These are phyloP conservation scores for Anolis carolinensis DNA, from an alignment of 2,113 vertebrate genomes.

Conservation along the genomic window DNA sequence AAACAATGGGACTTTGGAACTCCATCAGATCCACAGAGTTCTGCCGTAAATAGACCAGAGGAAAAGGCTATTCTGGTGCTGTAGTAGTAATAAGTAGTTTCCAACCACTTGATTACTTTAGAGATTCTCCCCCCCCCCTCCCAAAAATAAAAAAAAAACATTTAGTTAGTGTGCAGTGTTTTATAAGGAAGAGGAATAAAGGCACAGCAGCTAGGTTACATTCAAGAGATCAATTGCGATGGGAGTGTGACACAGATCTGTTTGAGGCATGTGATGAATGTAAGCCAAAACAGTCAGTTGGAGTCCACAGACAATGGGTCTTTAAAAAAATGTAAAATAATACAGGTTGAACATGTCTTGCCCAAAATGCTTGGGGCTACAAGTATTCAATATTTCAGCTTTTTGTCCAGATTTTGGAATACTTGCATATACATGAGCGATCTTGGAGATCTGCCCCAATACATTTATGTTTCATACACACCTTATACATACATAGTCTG, in stretches of 20 bases:
- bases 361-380: no score
- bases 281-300: background rate
- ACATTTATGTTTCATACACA: no score
- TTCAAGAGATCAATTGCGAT: background rate
- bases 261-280: background rate
- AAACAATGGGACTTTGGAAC: background rate
- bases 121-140: background rate
- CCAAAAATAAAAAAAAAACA: no score
- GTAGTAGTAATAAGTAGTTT: slow-evolving; percentile 52
- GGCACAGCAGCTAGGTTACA: background rate
- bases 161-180: background rate
- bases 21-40: slow-evolving; percentile 33
- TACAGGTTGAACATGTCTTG: no score
- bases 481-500: no score
- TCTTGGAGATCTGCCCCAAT: no score
- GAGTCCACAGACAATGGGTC: background rate
- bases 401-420: no score
- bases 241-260: background rate
- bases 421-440: no score
- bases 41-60: slow-evolving; percentile 43
- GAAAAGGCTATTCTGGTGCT: slow-evolving; percentile 37
- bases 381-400: no score
- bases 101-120: slow-evolving; percentile 49
- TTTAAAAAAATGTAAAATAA: no score
- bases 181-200: background rate